Percentiles rank a stretch among this genome's conserved stretches.
These are phyloP conservation scores for Troides oblongomaculatus DNA, from an alignment of 2,888 invertebrate species.

Conservation along the genomic window DNA sequence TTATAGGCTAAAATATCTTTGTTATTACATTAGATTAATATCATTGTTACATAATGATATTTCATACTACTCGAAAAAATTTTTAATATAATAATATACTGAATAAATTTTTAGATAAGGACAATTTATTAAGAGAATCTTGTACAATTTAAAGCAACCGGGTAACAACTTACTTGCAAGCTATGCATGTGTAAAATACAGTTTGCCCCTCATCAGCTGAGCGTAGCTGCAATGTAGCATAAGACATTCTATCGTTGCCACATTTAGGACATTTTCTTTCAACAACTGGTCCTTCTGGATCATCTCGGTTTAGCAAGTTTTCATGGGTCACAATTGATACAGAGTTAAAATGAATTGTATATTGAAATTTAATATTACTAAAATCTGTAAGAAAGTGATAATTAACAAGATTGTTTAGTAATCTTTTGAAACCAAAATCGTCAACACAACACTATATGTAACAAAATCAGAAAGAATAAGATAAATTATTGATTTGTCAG, in stretches of 20 bases:
- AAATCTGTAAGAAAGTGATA: conserved; percentile 74
- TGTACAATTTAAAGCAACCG: conserved; percentile 1
- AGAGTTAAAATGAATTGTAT: conserved; percentile 86
- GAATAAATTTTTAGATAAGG: not conserved
- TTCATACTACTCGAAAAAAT: too few species aligned
- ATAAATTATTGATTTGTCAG: too few species aligned
- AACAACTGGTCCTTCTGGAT: conserved; percentile 88
- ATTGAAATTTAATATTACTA: conserved; percentile 82
- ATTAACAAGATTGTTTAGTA: too few species aligned
- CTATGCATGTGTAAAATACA: conserved; percentile 97
- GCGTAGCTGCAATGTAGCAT: conserved; percentile 95
- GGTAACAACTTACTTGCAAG: conserved; percentile 87
- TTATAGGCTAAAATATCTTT: too few species aligned
- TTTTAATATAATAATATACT: not conserved
- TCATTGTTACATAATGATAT: too few species aligned
- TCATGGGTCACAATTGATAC: conserved; percentile 57
- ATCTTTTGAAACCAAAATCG: not conserved
- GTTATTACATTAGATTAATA: too few species aligned
- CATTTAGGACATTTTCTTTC: conserved; percentile 93
- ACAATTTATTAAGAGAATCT: too few species aligned
- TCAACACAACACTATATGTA: not conserved
- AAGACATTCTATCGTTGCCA: conserved; percentile 94
- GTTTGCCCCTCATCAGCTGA: conserved; percentile 99
- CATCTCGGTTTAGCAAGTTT: conserved; percentile 56
- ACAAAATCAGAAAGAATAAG: not conserved